Evolutionary conservation across 2,888 invertebrate genomes (phyloP), one percentile per base, ranked within the genome.

Genomic region (Cephus pulcher): DNA sequence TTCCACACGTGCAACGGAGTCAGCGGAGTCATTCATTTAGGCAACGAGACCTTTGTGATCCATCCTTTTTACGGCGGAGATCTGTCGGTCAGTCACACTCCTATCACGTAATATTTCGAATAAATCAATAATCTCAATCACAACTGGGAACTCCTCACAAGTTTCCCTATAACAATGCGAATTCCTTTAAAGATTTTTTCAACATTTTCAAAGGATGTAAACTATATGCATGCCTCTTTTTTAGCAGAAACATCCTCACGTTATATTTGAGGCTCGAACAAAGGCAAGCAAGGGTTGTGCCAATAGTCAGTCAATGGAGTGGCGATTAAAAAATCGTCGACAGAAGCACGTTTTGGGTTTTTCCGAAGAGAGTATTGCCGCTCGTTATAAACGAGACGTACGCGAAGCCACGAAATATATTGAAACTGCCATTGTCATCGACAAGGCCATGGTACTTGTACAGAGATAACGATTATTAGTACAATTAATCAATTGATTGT

Each of bases 1-100:
- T 97, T 99, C 93, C 98, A 98, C 93, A 99, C 99, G 77, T 99
- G 99, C 93, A 98, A 98, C 92, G 99, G 99, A 76, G 97, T 99
- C 87, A 97, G 98, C 88, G 99, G 98, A 33, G 97, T 99, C 88
- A 98, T 99, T 89, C 98, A 99, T 93, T 96, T 98, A 89, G 97
- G 98, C 91, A 99, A 99, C 94, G 98, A 98, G 93, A 99, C 98
- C 76, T 99, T 98, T 93, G 97, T 98, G 89, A 98, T 99, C 87
- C 98, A 98, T 93, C 99, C 99, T 79, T 97, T 99, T 93, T 97
- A 97, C 93, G 98, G 98, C 86, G 98, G 98, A 81, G 98, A 98
- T 93, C 94, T 98, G 90, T 97, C 98, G 96, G 98, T 98, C 95
- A 96, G 97, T 95, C 92, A 82, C 56, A 56, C 23, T 56, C 56